A percentile compares a stretch with the other conserved stretches of the same genome.
These are phyloP conservation scores for Anguilla megastoma DNA, from an alignment of 2,797 vertebrate species.

Conservation along the genomic window DNA sequence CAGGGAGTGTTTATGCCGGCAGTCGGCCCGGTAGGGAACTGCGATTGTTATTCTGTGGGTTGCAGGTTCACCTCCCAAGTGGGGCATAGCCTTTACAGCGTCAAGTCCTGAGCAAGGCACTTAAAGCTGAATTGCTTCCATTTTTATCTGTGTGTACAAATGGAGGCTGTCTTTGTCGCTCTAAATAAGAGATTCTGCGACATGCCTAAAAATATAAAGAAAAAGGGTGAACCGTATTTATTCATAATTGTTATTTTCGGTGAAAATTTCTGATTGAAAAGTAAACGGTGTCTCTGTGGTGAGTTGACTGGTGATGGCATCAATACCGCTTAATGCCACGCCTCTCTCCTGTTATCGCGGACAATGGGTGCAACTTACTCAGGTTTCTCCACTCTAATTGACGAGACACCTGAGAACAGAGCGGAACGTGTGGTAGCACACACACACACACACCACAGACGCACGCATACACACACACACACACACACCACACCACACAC, in stretches of 20 bases:
- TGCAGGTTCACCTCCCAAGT: not conserved
- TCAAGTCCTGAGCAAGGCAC: too few relatives aligned
- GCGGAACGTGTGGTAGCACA: not conserved
- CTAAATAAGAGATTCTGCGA: not conserved
- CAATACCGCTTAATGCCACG: not conserved
- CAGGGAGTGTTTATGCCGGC: too few relatives aligned
- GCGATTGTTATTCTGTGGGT: not conserved
- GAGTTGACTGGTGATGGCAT: not conserved
- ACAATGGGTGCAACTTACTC: constrained; percentile 47
- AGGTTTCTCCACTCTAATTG: constrained; percentile 28
- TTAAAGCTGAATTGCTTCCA: too few relatives aligned
- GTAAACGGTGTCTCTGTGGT: not conserved
- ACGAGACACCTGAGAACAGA: not conserved
- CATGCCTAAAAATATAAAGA: not conserved
- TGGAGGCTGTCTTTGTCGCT: not conserved
- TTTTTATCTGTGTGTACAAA: not conserved
- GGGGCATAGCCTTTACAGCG: too few relatives aligned
- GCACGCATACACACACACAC: not conserved
- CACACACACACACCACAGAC: not conserved
- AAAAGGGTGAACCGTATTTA: not conserved
- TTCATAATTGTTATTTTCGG: not conserved
- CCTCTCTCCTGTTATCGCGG: constrained; percentile 33
- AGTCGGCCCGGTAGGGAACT: not conserved
- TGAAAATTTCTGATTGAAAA: not conserved
- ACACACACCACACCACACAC: not conserved